A percentile compares a stretch with the other conserved stretches of the same genome.
Evolutionary conservation across 2,113 vertebrate genomes (phyloP).

Genomic region (Carollia perspicillata): DNA sequence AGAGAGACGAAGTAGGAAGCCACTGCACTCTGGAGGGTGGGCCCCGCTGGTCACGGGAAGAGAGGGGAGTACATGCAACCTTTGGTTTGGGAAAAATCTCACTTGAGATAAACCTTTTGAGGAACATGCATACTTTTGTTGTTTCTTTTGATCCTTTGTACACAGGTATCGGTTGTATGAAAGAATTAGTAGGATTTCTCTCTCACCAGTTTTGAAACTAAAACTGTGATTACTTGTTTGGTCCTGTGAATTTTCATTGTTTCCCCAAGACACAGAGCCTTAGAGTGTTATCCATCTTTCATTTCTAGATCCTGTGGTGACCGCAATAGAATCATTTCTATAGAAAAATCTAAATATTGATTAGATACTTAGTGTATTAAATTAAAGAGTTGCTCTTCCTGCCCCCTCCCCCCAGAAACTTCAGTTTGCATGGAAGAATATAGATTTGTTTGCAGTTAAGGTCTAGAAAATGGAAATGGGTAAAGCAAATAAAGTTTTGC

Average conservation of each 20-base stretch:
- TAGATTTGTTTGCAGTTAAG: neutral
- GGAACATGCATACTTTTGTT: neutral
- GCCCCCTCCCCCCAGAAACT: neutral
- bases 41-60: neutral
- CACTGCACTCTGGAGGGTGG: neutral
- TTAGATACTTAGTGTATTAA: neutral
- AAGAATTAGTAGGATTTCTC: neutral
- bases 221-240: neutral
- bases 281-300: neutral
- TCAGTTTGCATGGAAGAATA: neutral
- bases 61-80: neutral
- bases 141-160: neutral
- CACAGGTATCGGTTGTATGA: neutral
- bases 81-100: neutral
- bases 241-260: neutral
- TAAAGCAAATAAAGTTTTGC: neutral
- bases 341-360: constrained; percentile 30
- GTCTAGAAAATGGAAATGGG: neutral
- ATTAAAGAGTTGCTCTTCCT: neutral
- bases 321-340: neutral
- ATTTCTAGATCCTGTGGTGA: neutral
- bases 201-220: neutral
- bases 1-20: neutral
- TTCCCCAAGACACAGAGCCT: neutral
- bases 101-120: neutral